These are phyloP conservation scores for Anarhynchus alexandrinus DNA, from an alignment of 2,113 vertebrate species.

Conservation along the genomic window DNA sequence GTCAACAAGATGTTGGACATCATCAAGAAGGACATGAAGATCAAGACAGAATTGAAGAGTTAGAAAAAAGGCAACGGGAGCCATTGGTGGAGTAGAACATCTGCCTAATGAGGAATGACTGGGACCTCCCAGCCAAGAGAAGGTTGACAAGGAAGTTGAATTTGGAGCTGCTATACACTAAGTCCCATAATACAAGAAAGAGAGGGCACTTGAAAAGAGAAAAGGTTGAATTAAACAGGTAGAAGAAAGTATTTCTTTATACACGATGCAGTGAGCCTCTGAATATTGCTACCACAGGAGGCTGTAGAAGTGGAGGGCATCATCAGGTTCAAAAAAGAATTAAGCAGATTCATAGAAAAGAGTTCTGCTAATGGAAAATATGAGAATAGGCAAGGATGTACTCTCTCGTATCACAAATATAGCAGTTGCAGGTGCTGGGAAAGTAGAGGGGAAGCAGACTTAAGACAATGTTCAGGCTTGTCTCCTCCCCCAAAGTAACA, in stretches of 20 bases:
- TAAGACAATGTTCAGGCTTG: not conserved
- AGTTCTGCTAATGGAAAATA: not conserved
- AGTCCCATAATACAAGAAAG: not conserved
- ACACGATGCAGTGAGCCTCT: not conserved
- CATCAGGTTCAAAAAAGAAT: not conserved
- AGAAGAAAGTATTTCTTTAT: not conserved
- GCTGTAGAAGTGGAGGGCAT: not conserved
- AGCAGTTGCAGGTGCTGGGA: not conserved
- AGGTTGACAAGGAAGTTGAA: not conserved
- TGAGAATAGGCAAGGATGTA: not conserved
- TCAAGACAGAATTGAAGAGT: not conserved
- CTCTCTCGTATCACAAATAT: not conserved
- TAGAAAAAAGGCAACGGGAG: not conserved
- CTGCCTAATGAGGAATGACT: not conserved
- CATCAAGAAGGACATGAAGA: not conserved
- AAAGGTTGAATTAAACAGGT: not conserved
- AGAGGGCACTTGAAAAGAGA: not conserved
- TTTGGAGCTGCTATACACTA: not conserved
- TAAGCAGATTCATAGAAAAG: not conserved
- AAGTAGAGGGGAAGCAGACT: not conserved
- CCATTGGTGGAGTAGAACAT: not conserved
- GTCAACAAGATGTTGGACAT: not conserved
- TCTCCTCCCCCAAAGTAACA: not conserved
- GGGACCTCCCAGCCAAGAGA: not conserved
- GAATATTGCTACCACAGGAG: not conserved